Percentiles rank a stretch among this genome's conserved stretches.
phyloP scores from a whole-genome alignment of 2,888 invertebrate species.

The Thymelicus lineola region DNA sequence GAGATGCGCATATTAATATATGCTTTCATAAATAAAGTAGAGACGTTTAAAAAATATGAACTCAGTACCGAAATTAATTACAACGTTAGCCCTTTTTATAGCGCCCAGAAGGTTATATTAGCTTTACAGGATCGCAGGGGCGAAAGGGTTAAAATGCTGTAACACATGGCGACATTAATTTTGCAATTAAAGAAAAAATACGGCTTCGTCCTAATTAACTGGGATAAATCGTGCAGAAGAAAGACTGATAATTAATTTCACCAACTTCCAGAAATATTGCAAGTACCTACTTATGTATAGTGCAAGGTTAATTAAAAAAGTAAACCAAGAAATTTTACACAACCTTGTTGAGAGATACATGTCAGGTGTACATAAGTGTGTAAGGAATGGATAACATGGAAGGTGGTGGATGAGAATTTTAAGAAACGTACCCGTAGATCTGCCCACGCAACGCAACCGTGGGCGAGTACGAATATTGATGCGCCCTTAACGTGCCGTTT shows the following conservation, averaged over 20 bases:
- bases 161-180: slow-evolving; percentile 70
- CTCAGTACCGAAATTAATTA: slow-evolving; percentile 69
- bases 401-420: slow-evolving; percentile 41
- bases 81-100: slow-evolving; percentile 67
- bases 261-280: slow-evolving; percentile 25
- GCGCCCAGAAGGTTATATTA: slow-evolving; percentile 60
- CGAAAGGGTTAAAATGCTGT: slow-evolving; percentile 63
- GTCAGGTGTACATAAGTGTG: slow-evolving; percentile 31
- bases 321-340: slow-evolving; percentile 1
- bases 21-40: slow-evolving; percentile 77
- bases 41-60: slow-evolving; percentile 69
- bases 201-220: slow-evolving; percentile 57
- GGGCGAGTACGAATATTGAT: slow-evolving; percentile 72
- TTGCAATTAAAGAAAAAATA: slow-evolving; percentile 70
- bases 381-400: slow-evolving; percentile 32
- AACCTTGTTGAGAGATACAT: slow-evolving; percentile 24
- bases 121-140: slow-evolving; percentile 63
- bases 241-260: slow-evolving; percentile 51
- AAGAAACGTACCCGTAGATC: slow-evolving; percentile 50
- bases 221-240: slow-evolving; percentile 56
- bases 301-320: slow-evolving; percentile 9
- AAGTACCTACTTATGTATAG: not conserved
- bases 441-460: slow-evolving; percentile 60
- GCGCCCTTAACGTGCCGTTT: slow-evolving; percentile 55
- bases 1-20: slow-evolving; percentile 69